Evolutionary conservation across 2,797 vertebrate genomes (phyloP).

Genomic region (Helostoma temminkii): DNA sequence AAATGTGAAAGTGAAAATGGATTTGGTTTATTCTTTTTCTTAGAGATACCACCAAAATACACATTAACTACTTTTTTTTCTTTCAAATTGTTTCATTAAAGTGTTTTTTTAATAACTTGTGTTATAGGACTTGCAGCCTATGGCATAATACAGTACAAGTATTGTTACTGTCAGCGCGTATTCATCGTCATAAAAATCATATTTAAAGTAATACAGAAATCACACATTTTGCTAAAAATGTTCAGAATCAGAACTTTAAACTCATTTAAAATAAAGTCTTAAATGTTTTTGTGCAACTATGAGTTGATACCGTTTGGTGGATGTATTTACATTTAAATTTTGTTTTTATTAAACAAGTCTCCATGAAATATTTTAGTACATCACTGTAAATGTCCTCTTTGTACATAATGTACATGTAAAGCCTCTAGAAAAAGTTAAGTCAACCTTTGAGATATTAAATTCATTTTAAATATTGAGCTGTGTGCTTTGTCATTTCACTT

Average conservation of each 20-base stretch:
- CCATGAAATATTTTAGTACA: slow-evolving; percentile 60
- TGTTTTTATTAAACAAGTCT: slow-evolving; percentile 56
- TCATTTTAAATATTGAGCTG: slow-evolving; percentile 65
- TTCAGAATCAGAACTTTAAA: neutral
- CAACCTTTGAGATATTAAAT: slow-evolving; percentile 78
- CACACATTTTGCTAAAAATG: slow-evolving; percentile 16
- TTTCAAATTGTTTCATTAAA: slow-evolving; percentile 7
- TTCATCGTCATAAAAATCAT: slow-evolving; percentile 2
- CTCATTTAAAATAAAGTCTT: slow-evolving; percentile 33
- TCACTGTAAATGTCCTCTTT: slow-evolving; percentile 64
- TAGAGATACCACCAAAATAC: slow-evolving; percentile 17
- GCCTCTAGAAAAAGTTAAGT: slow-evolving; percentile 64
- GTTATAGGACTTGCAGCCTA: slow-evolving; percentile 15
- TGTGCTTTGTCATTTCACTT: slow-evolving; percentile 23
- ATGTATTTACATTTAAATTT: slow-evolving; percentile 52
- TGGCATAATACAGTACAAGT: slow-evolving; percentile 11
- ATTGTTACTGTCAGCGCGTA: slow-evolving; percentile 15
- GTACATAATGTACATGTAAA: slow-evolving; percentile 77
- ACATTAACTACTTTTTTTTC: slow-evolving; percentile 26
- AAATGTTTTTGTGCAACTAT: slow-evolving; percentile 29
- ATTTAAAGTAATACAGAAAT: slow-evolving; percentile 14
- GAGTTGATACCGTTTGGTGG: slow-evolving; percentile 45
- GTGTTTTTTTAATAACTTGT: slow-evolving; percentile 3
- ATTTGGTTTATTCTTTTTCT: slow-evolving; percentile 27
- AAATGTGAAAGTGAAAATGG: slow-evolving; percentile 27